phyloP scores from a whole-genome alignment of 2,888 invertebrate genomes.

The Athripsodes cinereus region DNA sequence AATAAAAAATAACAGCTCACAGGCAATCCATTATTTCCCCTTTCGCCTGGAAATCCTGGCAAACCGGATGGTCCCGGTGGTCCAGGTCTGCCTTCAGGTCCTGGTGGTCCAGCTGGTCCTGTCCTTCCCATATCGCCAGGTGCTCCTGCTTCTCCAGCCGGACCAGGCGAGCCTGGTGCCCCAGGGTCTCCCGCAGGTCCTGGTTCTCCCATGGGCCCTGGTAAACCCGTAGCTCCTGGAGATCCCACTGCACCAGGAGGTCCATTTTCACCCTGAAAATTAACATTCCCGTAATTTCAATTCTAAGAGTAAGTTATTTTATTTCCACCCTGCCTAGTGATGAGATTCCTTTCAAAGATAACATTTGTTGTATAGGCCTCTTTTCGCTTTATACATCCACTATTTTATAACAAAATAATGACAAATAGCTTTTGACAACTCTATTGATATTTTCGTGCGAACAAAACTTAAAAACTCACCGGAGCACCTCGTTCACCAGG shows the following conservation, averaged over 20 bases:
- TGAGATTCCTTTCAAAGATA: too few relatives aligned
- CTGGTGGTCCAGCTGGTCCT: conserved; percentile 51
- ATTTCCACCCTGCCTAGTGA: too few relatives aligned
- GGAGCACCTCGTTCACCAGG: conserved; percentile 71
- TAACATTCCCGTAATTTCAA: too few relatives aligned
- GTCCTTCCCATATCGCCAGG: conserved; percentile 64
- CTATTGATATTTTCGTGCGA: background rate
- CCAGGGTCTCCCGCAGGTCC: conserved; percentile 58
- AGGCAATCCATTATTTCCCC: conserved; percentile 67
- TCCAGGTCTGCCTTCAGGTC: conserved; percentile 55
- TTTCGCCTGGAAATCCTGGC: conserved; percentile 75
- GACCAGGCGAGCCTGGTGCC: conserved; percentile 56
- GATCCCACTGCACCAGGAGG: conserved; percentile 61
- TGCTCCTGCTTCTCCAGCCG: conserved; percentile 60
- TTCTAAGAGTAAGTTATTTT: too few relatives aligned
- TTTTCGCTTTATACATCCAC: too few relatives aligned
- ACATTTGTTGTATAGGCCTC: too few relatives aligned
- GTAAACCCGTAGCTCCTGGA: conserved; percentile 66
- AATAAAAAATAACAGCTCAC: too few relatives aligned
- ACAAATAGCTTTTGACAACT: background rate
- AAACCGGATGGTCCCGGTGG: conserved; percentile 63
- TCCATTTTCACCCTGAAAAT: conserved; percentile 62
- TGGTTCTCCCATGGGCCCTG: conserved; percentile 58
- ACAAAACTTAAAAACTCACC: too few relatives aligned
- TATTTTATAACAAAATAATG: too few relatives aligned